Conservation (phyloP, 2,113 vertebrate genomes). For the Scytalopus superciliaris region DNA sequence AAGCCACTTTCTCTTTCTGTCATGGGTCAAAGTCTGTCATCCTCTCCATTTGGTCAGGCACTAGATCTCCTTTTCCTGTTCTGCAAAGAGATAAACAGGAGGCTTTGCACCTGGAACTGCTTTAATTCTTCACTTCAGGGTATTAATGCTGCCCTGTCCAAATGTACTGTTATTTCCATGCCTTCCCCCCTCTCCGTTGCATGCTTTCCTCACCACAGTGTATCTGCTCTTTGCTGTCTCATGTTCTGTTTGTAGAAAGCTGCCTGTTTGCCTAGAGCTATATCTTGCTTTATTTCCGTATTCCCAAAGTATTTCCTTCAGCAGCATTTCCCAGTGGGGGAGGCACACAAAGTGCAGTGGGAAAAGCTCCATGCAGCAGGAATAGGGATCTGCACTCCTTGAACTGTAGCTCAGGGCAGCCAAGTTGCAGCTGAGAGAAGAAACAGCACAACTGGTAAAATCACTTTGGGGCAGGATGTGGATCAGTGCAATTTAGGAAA, state of each 20-base stretch:
- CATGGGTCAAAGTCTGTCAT: not conserved
- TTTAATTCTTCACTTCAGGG: not conserved
- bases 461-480: slow-evolving; percentile 27
- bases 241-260: not conserved
- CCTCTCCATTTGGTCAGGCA: not conserved
- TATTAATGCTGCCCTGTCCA: not conserved
- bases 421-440: not conserved
- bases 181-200: not conserved
- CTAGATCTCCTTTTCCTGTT: not conserved
- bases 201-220: not conserved
- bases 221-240: not conserved
- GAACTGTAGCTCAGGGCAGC: not conserved
- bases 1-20: not conserved
- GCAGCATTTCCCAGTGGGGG: not conserved
- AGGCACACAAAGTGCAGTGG: not conserved
- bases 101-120: not conserved
- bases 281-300: not conserved
- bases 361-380: not conserved
- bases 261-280: not conserved
- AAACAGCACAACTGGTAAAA: not conserved
- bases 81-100: not conserved
- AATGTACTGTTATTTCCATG: not conserved
- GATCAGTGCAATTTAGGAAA: not conserved
- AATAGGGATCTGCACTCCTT: not conserved
- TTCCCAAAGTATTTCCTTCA: not conserved